These are phyloP conservation scores for Lagocephalus sceleratus DNA, from an alignment of 2,797 vertebrate genomes.

Conservation along the genomic window DNA sequence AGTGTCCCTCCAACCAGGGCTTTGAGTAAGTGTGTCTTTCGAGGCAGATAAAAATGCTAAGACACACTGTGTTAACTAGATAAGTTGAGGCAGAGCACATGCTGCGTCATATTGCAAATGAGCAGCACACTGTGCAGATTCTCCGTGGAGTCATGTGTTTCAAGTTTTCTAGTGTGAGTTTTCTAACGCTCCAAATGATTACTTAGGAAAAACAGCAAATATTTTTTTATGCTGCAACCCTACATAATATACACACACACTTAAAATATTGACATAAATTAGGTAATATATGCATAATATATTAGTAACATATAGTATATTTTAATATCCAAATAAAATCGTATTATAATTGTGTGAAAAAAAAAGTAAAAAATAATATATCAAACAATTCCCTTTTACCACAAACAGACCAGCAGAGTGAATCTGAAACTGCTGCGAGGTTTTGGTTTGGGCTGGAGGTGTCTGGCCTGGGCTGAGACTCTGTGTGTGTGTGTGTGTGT, in stretches of 20 bases:
- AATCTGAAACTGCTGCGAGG: conserved; percentile 56
- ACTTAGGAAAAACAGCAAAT: too few species aligned
- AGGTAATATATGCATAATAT: too few species aligned
- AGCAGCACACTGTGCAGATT: conserved; percentile 36
- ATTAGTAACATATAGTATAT: too few species aligned
- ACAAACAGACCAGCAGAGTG: conserved; percentile 37
- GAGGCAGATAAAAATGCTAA: conserved; percentile 58
- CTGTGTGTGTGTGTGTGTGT: conserved; percentile 21
- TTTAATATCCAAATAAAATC: too few species aligned
- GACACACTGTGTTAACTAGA: conserved; percentile 58
- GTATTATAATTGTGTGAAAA: too few species aligned
- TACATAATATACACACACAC: too few species aligned
- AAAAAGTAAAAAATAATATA: too few species aligned
- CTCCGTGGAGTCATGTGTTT: conserved; percentile 23
- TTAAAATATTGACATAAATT: too few species aligned
- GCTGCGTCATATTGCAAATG: conserved; percentile 51
- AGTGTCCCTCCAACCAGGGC: conserved; percentile 41
- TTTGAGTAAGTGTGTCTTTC: conserved; percentile 46
- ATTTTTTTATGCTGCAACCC: too few species aligned
- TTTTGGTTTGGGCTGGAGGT: conserved; percentile 59
- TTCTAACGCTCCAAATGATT: too few species aligned
- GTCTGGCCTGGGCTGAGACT: conserved; percentile 56
- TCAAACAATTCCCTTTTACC: conserved; percentile 27
- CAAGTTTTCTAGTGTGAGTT: conserved; percentile 34
- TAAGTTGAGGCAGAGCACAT: conserved; percentile 60